Base-by-base conservation (phyloP, 64 coral and sea anemone species). In the Montipora sp. region DNA sequence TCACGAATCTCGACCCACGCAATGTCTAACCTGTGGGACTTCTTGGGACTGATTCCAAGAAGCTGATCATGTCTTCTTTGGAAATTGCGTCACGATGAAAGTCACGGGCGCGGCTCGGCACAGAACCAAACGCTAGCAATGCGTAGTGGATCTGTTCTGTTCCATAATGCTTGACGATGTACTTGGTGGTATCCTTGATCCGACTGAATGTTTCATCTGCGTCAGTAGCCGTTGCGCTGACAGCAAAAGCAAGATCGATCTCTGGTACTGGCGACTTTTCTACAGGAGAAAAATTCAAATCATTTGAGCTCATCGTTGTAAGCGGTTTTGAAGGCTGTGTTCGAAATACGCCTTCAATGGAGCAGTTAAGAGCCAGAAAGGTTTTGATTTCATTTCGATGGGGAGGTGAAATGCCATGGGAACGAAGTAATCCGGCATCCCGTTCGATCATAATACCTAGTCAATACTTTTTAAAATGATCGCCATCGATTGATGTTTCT, bases 161-260 rank as follows among this genome's bases (percentile, higher is more conserved):
- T 70, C 82, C 82, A 72, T 85, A 72, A 11, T 85, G 48, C 18
- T 72, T 85, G 16, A 85, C 82, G 50, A 85, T 85, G 46, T 71
- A 85, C 82, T 85, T 85, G 2, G 46, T 51, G 48, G 82, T 85
- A 22, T 85, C 63, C 47, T 85, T 85, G 44, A 85, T 85, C 6
- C 60, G 82, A 71, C 5, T 49, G 82, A 85, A 85, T 0, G 82
- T 85, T 18, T 85, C 59, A 51, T 72, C 82, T 49, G 82, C 82
- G 16, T 85, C 47, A 10, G 65, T 20, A 3, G 63, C 82, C n/a
- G 82, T 85, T 8, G 82, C 82, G 19, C 82, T 85, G 7, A 85
- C 47, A 20, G 82, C 82, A 50, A 85, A 85, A 5, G 82, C 82
- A 48, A 85, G 82, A 22, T 85, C 82, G 21, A 85, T 71, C 82